Evolutionary conservation across 2,888 invertebrate species (phyloP), one percentile per base, ranked within the genome.

Genomic region (Aradus depressus): DNA sequence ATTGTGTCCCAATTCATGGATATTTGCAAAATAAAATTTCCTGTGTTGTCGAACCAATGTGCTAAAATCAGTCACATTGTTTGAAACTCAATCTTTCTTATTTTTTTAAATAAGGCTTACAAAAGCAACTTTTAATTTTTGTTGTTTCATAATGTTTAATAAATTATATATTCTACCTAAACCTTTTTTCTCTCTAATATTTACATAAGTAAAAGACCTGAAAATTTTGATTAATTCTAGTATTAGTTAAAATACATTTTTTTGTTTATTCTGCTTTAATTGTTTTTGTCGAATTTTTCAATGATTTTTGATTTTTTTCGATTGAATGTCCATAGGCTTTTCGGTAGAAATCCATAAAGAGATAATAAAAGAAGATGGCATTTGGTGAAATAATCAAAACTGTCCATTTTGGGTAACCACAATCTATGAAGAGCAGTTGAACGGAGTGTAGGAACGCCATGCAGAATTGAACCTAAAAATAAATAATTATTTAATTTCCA

Each of bases 261-360:
- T 28, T 28, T 28, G 8, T 28, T 10, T 28, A 28, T 12, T 10
- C 12, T 28, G 12, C 12, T 12, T 10, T 12, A 8, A 28, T 28
- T 28, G 28, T 28, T 28, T 28, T 12, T 8, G 8, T 28, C 28
- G 8, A 10, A 21, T 21, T 18, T 12, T 44, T 31, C 16, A 43
- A 19, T 35, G 12, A 12, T 35, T 25, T 19, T 38, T 25, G 19
- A 18, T 35, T 16, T 35, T 47, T 47, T 26, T n/a, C 19, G 10
- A 19, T 16, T 10, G 4, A 3, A 19, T 19, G 25, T 26, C 35
- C 34, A 62, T 72, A 72, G 2, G 70, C 65, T 57, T 70, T 67
- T 32, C 64, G 61, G 64, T 74, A 75, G 64, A 74, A 75, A 59
- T 74, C 67, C 23, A 66, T 67, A 64, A 75, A 75, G 56, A 75